Evolutionary conservation across 2,113 vertebrate species (phyloP).

Genomic region (Alethe diademata): DNA sequence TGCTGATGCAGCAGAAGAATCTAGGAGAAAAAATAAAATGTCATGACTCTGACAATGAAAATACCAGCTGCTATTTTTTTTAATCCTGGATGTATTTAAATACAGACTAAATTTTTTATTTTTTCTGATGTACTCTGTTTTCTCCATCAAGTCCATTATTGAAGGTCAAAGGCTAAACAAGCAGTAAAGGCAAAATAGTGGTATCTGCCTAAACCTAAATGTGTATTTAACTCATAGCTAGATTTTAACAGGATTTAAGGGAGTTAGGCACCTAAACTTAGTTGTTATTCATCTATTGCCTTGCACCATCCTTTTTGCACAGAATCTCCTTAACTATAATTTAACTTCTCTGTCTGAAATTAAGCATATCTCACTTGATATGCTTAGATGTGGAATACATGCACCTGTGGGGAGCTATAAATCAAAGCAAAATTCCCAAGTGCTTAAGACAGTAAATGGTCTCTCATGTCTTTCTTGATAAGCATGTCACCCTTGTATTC

Average conservation of each 20-base stretch:
- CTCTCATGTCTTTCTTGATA: not conserved
- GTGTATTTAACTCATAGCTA: not conserved
- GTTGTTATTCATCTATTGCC: not conserved
- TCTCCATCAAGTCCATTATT: not conserved
- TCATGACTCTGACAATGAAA: not conserved
- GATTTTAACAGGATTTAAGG: not conserved
- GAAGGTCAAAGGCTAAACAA: slow-evolving; percentile 5
- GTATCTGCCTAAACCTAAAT: not conserved
- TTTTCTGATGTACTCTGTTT: not conserved
- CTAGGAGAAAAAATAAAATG: not conserved
- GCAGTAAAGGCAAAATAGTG: not conserved
- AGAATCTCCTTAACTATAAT: not conserved
- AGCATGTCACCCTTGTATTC: not conserved
- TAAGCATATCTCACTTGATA: not conserved
- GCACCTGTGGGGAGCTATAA: not conserved
- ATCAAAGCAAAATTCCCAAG: not conserved
- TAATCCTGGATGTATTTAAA: not conserved
- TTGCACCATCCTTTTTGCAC: not conserved
- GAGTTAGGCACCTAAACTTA: not conserved
- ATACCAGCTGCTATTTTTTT: not conserved
- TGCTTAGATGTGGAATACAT: not conserved
- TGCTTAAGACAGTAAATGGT: not conserved
- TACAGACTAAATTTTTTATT: not conserved
- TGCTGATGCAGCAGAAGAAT: not conserved
- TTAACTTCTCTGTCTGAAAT: not conserved